Evolutionary conservation across 2,113 vertebrate genomes (phyloP).

Genomic region (Opisthocomus hoazin): DNA sequence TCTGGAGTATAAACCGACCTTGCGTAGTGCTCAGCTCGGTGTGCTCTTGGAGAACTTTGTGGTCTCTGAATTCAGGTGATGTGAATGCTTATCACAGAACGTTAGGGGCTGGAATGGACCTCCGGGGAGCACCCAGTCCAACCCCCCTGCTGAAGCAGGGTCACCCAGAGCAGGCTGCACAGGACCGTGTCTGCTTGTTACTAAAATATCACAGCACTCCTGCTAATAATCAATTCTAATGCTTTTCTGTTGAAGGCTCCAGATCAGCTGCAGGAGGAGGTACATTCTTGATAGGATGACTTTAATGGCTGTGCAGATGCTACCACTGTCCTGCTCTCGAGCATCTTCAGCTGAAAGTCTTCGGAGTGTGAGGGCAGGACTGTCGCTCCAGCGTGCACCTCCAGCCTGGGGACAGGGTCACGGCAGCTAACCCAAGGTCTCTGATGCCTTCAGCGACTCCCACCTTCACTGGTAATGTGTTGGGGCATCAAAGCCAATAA

Average conservation of each 20-base stretch:
- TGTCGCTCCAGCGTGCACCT: neutral
- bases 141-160: too few species aligned
- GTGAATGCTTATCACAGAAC: rapidly evolving
- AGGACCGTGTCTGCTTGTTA: too few species aligned
- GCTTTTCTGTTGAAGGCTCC: neutral
- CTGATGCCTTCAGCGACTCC: neutral
- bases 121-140: too few species aligned
- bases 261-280: neutral
- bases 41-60: neutral
- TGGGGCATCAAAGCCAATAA: neutral
- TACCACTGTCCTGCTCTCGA: neutral
- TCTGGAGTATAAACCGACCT: neutral
- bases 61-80: neutral
- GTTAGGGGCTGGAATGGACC: too few species aligned
- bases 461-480: neutral
- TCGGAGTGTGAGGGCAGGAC: neutral
- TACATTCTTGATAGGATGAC: neutral
- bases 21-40: neutral
- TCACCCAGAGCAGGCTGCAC: too few species aligned
- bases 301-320: neutral
- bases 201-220: neutral
- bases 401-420: neutral
- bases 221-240: neutral
- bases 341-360: neutral
- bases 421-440: neutral